Evolutionary conservation across 2,797 vertebrate species (phyloP), one percentile per base, ranked within the genome.

Genomic region (Molossus alvarezi): DNA sequence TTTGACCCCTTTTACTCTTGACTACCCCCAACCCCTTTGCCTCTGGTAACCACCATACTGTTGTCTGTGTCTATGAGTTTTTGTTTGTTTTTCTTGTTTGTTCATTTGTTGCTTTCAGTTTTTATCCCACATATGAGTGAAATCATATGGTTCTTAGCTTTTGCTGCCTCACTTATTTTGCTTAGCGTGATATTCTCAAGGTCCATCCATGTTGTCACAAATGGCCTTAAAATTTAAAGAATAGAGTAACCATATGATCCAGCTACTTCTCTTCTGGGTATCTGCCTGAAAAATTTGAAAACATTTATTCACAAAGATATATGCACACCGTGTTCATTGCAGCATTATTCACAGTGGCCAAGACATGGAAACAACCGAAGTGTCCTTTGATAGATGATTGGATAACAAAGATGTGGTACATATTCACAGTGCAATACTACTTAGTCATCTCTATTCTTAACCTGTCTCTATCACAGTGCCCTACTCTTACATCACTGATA

Each of bases 371-470:
- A 79, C n/a, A 79, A 71, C 10, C 20, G 0, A 57, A 79, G n/a
- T 79, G 76, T 37, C n/a, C 20, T 71, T 57, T 1, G 0, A 57
- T 37, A 71, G 20, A 41, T 21, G 33, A 41, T 71, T 41, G 10
- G 18, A 23, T 41, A 37, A 71, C 41, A 33, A 69, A 69, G 67
- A 71, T 71, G 33, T 21, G 33, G 67, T 57, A 79, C 76, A 57
- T 23, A 33, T 23, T 57, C 23, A 37, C n/a, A 57, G 23, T 23
- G 20, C 13, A 33, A 79, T 79, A 79, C 33, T 79, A 57, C 53
- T 79, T 79, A 37, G 29, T 82, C 33, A 77, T 58, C 29, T 93
- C 25, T 93, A 6, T 80, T 81, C 57, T 73, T 72, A 80, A 62
- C 27, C 25, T 33, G 33, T 55, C 14, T 73, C 33, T 64, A 48